Evolutionary conservation across 2,113 vertebrate species (phyloP).

Genomic region (Saguinus imperator): DNA sequence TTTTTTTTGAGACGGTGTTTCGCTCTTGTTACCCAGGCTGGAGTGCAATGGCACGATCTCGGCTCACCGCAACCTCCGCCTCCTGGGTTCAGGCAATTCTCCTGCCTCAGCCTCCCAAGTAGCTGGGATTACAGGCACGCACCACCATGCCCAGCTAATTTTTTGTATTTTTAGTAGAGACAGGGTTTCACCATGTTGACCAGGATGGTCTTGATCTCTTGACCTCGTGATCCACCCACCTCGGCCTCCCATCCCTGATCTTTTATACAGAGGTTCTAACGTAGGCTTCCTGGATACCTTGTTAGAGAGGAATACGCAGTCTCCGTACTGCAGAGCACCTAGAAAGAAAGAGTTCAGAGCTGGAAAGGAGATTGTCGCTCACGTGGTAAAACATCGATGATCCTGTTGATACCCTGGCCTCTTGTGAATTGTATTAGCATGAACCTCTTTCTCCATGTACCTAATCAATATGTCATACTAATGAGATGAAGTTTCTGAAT

Average conservation of each 20-base stretch:
- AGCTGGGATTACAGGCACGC: too few species aligned
- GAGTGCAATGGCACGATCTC: too few species aligned
- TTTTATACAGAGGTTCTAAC: background rate
- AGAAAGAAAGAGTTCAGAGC: background rate
- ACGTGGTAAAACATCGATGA: background rate
- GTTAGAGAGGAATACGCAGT: background rate
- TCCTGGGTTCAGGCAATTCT: too few species aligned
- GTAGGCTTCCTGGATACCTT: background rate
- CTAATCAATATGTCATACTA: background rate
- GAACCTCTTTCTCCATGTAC: background rate
- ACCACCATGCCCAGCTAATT: too few species aligned
- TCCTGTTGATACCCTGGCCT: background rate
- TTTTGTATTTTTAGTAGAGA: too few species aligned
- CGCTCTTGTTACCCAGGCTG: too few species aligned
- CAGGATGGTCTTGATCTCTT: too few species aligned
- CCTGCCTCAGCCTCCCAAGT: too few species aligned
- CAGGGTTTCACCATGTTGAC: too few species aligned
- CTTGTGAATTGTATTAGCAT: background rate
- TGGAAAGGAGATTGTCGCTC: background rate
- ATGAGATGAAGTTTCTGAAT: background rate
- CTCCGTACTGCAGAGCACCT: background rate
- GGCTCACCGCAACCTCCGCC: too few species aligned
- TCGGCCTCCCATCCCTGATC: background rate
- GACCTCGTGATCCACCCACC: too few species aligned
- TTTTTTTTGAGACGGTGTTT: too few species aligned